Evolutionary conservation across 2,113 vertebrate genomes (phyloP), one percentile per base, ranked within the genome.

Genomic region (Etheostoma cragini): DNA sequence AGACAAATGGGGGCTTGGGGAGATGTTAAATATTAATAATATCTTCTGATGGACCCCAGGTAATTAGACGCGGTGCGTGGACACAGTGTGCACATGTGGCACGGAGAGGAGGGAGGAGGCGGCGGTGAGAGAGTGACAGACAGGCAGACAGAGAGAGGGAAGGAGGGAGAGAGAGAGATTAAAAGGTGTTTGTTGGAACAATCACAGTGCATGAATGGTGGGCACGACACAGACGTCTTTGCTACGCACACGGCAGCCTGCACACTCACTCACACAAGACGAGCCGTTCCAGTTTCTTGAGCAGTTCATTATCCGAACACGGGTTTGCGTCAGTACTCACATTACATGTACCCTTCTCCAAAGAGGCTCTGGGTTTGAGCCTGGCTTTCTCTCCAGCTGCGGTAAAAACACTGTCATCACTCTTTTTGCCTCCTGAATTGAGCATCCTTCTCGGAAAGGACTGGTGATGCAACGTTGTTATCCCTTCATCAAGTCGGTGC

Each of bases 271-370:
- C 90, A 78, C 83, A 90, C 71, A 73, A 85, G 80, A 89, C 74
- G 81, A 89, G 46, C 88, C 83, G 89, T 92, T 92, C 92, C 92
- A 93, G 87, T 78, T 90, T 89, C 89, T 94, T 82, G 93, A 94
- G 92, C 87, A 91, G 90, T 87, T 90, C 90, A 95, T 94, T 89
- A 91, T 93, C 90, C 91, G 70, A 84, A 38, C 79, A 72, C 65
- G 68, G 86, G 65, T 90, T 90, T 88, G 91, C 94, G 94, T 95
- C 95, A 94, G 72, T 80, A 80, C 88, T 94, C 91, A 82, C 89
- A 87, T 93, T 86, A 92, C 92, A 88, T 60, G 84, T 63, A 82
- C 86, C 90, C 80, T 60, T 76, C 80, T 81, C 88, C 88, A 86
- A 80, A 87, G 81, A 84, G 89, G 88, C 86, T 88, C 86, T 85